Percentiles rank a stretch among this genome's conserved stretches.
Conservation (phyloP, 2,113 vertebrate species). For the Eurystomus gularis region DNA sequence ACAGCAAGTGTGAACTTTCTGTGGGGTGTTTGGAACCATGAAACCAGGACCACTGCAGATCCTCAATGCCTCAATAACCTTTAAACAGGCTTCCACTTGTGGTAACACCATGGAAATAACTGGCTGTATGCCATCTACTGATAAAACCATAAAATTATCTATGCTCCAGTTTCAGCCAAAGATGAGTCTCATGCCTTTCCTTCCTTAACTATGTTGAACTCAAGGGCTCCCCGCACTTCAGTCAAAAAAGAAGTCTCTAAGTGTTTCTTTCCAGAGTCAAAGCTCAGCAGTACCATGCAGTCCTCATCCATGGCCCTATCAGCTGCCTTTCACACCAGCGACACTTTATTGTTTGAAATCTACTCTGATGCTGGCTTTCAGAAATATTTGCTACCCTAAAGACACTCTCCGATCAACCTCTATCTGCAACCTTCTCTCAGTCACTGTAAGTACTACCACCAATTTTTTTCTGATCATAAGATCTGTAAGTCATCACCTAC, state of each 20-base stretch:
- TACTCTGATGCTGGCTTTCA: background rate
- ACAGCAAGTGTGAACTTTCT: background rate
- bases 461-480: background rate
- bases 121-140: background rate
- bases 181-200: background rate
- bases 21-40: background rate
- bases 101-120: background rate
- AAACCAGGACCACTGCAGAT: background rate
- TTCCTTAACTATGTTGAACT: background rate
- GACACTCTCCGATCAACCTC: no score
- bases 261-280: background rate
- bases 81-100: background rate
- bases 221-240: background rate
- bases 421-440: background rate
- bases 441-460: background rate
- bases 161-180: background rate
- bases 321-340: background rate
- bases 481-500: background rate
- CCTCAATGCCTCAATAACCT: background rate
- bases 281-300: background rate
- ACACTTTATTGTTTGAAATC: background rate
- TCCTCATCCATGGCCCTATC: background rate
- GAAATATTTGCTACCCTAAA: background rate
- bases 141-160: background rate
- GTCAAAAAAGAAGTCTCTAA: background rate